Conservation (phyloP, 1,140 invertebrate species). For the Temnothorax curvispinosus region DNA sequence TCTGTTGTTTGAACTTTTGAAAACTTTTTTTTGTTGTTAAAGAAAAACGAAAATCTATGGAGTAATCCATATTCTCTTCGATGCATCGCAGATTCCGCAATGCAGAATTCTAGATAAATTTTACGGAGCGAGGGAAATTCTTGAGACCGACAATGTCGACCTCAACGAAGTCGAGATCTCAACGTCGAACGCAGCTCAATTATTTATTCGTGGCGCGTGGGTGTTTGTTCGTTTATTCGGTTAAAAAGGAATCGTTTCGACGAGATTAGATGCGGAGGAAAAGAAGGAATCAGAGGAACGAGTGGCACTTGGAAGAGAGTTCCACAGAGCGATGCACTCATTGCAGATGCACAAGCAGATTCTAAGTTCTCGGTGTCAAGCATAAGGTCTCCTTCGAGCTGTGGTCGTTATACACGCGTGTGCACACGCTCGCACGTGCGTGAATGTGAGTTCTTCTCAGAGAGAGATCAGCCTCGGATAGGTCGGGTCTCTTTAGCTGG, state of each 20-base stretch:
- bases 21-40: background rate
- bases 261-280: constrained; percentile 29
- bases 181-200: constrained; percentile 20
- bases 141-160: constrained; percentile 6
- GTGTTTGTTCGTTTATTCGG: background rate
- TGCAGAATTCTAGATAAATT: constrained; percentile 48
- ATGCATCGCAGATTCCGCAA: constrained; percentile 3
- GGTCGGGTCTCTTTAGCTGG: constrained; percentile 32
- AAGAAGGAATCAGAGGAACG: constrained; percentile 28
- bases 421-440: background rate
- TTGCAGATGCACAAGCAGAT: constrained; percentile 19
- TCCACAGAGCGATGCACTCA: constrained; percentile 25
- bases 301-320: constrained; percentile 41
- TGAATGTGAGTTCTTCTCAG: constrained; percentile 8
- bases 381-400: constrained; percentile 9
- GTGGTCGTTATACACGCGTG: background rate
- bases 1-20: background rate
- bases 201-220: constrained; percentile 34
- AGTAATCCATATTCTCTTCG: background rate
- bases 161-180: background rate
- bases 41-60: background rate
- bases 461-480: constrained; percentile 66
- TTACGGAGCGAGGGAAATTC: background rate
- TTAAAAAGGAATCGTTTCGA: constrained; percentile 32
- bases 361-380: constrained; percentile 41